Evolutionary conservation across 1,140 invertebrate species (phyloP), one percentile per base, ranked within the genome.

Genomic region (Bombus pyrosoma): DNA sequence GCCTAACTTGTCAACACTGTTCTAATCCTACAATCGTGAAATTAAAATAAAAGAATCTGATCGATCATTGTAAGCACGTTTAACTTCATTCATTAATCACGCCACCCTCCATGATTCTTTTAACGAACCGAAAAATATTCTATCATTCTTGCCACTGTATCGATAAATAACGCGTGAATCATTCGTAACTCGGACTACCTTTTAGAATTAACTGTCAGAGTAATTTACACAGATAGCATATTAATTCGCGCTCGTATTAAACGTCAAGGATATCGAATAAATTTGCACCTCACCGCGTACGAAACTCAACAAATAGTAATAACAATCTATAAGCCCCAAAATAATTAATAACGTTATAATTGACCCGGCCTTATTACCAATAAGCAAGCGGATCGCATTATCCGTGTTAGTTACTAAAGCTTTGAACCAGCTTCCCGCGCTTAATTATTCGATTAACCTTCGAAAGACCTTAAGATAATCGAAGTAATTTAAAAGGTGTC

Each of bases 401-500:
- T 37, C 25, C 59, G 57, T 32, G 34, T 41, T 47, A 34, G 8
- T 81, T 59, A 53, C 59, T 71, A 39, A 69, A 69, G 34, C 41
- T 47, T 41, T 28, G 41, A 15, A n/a, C 66, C 39, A 39, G 4
- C 10, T 72, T 32, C 3, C n/a, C 68, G 39, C 9, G 68, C 18
- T 81, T 37, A 59, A 59, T 81, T 72, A 81, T 81, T 81, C 47
- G 43, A 72, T 81, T 81, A 81, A 34, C 28, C 43, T 66, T 32
- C n/a, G 18, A 10, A 25, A 3, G 10, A 34, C 2, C 25, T 13
- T 10, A 57, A 41, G 8, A 32, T 73, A 62, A 64, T 74, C 53
- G 22, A 64, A 32, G 53, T 62, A 82, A 64, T 62, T 74, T 28
- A 59, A 2, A 74, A 2, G n/a, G 39, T 34, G 32, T 28, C 37